Base-by-base conservation (phyloP, 1,140 invertebrate species). In the Hydropsyche tenuis region DNA sequence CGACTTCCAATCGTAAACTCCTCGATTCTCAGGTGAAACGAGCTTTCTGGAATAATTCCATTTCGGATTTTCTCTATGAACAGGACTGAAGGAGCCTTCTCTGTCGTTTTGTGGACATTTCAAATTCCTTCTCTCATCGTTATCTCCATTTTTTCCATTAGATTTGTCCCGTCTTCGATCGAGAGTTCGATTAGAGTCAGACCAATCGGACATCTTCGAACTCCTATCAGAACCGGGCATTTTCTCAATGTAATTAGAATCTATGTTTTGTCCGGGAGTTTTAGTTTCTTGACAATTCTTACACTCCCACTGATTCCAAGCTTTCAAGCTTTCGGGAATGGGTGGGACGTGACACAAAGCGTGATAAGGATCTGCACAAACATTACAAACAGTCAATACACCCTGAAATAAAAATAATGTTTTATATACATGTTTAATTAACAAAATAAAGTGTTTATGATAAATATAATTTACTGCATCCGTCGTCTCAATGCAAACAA, bases 341-440 rank as follows among this genome's bases (percentile, higher is more conserved):
- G 85, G 82, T n/a, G 90, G 89, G 27, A 86, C 81, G 79, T 94
- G 93, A 79, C 93, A 95, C 27, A 86, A 83, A 71, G 90, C 86
- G 81, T 95, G 93, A 81, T 93, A 95, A 12, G 91, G 91, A 83
- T 94, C 92, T 72, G 93, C 91, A 82, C 94, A 96, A 25, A 88
- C 87, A 79, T 88, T 90, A 83, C 94, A 95, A 51, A 94, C 92
- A 60, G 92, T 87, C 75, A 95, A 82, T 45, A 86, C 83, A 71
- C 90, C 90, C 90, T 92, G 82, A 74, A 79, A 69, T 62, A 62
- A 6, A 62, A 23, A 62, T 22, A 22, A 37, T 37, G 30, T 37
- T 4, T 3, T 37, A 37, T 37, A 37, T 4, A 37, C 9, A 37
- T 4, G 14, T n/a, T 5, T 20, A 20, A 5, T 3, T n/a, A 20